Conservation (phyloP, 2,113 vertebrate genomes). For the Struthio camelus region DNA sequence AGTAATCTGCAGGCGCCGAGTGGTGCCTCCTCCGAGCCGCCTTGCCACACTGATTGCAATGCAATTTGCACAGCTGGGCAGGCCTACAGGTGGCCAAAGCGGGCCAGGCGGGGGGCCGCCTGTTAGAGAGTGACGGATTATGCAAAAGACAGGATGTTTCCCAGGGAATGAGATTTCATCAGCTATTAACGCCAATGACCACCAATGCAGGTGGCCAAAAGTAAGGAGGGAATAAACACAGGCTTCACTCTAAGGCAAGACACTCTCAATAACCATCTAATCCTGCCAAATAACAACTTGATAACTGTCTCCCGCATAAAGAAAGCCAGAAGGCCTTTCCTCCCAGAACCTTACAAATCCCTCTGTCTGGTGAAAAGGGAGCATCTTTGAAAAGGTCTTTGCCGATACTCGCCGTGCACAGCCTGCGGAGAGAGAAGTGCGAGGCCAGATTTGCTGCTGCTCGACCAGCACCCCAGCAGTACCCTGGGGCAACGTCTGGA, state of each 20-base stretch:
- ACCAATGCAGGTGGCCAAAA: neutral
- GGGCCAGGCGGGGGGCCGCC: neutral
- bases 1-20: neutral
- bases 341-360: neutral
- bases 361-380: neutral
- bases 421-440: neutral
- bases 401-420: neutral
- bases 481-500: neutral
- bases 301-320: neutral
- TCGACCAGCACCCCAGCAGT: neutral
- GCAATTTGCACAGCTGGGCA: neutral
- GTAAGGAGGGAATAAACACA: neutral
- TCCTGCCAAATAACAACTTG: neutral
- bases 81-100: neutral
- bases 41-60: neutral
- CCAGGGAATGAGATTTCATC: neutral
- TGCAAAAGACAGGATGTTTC: neutral
- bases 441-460: fast-evolving
- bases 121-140: neutral
- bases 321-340: neutral
- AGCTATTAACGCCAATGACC: neutral
- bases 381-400: neutral
- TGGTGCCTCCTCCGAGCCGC: neutral
- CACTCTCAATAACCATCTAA: neutral
- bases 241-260: neutral